Conservation (phyloP, 2,888 invertebrate species). For the Plusia festucae region DNA sequence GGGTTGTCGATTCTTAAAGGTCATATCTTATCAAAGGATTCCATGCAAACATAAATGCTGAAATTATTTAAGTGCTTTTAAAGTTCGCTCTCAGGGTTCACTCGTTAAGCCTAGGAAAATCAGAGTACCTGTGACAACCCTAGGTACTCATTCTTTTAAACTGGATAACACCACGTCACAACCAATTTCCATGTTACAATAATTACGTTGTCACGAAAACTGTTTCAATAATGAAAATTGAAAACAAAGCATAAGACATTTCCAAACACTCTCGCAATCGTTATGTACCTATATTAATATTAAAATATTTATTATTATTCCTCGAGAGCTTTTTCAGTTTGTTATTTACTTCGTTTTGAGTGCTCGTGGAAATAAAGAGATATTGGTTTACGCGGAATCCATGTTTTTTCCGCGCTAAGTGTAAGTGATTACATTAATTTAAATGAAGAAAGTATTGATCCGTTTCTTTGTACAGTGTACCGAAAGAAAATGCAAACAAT, state of each 20-base stretch:
- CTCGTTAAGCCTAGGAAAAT: background rate
- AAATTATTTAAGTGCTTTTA: background rate
- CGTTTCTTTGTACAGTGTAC: constrained; percentile 22
- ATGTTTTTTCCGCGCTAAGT: constrained; percentile 1
- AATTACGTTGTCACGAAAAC: background rate
- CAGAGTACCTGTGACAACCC: background rate
- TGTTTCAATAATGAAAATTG: background rate
- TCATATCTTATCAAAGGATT: too few species aligned
- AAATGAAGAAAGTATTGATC: constrained; percentile 37
- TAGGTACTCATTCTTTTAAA: background rate
- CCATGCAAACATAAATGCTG: background rate
- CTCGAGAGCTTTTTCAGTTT: constrained; percentile 1
- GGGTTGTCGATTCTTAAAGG: too few species aligned
- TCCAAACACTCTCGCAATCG: background rate
- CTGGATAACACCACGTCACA: background rate
- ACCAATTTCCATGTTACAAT: background rate
- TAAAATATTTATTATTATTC: constrained; percentile 2
- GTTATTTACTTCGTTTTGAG: background rate
- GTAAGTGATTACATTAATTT: constrained; percentile 6
- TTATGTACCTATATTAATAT: constrained; percentile 2
- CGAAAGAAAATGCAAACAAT: background rate
- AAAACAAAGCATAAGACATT: background rate
- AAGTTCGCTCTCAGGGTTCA: background rate
- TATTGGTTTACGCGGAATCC: background rate
- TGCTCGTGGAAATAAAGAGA: background rate